Base-by-base conservation (phyloP, 2,113 vertebrate species). In the Amazona guildingii region DNA sequence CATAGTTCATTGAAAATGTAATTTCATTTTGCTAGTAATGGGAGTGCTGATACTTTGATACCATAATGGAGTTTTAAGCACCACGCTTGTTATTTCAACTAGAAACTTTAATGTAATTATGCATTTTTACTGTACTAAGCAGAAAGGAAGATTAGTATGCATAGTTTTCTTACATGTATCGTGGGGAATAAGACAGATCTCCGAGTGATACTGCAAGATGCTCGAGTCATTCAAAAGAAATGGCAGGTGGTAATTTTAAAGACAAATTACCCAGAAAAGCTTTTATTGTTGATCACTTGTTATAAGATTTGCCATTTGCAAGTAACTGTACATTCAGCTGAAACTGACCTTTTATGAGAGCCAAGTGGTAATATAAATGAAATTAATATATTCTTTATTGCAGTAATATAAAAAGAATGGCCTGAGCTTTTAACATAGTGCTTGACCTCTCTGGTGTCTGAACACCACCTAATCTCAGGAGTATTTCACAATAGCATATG, bases 301-400 rank as follows among this genome's bases (percentile, higher is more conserved):
- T 94, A 92, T 86, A 95, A 97, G 94, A 98, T 94, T 96, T 97
- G 94, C 90, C 95, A 97, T 97, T 98, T 97, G 78, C 90, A 95
- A 97, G 77, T 90, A 95, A 96, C 97, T 98, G 97, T 97, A 97
- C 91, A 96, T 97, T 97, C 94, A 90, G 78, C 80, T 92, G 93
- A 97, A 97, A 97, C 86, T 95, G 95, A 96, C 96, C 97, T 98
- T 98, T 98, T 96, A 97, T 96, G 97, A 97, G 86, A 97, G 95
- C 92, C 95, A 97, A 96, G 87, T 96, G 96, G 92, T 89, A 97
- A 96, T 96, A 95, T 95, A 98, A 97, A 95, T 96, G 90, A 97
- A 98, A 97, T 97, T 66, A 97, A 98, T 97, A 96, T 96, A 97
- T 97, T 96, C 88, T 97, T 98, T 97, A 97, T 94, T 96, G 95